Evolutionary conservation across 2,888 invertebrate species (phyloP), one percentile per base, ranked within the genome.

Genomic region (Philereme vetulata): DNA sequence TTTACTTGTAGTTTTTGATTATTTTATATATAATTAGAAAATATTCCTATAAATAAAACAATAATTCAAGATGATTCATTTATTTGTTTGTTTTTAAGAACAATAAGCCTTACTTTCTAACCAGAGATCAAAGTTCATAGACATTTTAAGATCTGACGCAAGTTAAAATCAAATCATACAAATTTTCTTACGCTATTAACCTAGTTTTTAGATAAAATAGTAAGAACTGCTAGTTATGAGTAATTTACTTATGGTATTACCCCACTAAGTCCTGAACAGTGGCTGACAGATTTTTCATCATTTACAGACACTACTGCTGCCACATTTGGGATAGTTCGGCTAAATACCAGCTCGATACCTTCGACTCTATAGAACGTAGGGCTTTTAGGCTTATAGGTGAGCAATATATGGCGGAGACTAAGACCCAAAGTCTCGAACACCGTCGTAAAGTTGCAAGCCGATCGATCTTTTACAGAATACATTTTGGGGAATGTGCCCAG

Each of bases 21-120:
- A 43, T 5, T 43, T 57, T 56, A 34, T 47, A 53, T 51, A 61
- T 51, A 57, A 53, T 38, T 35, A 48, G 6, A 7, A 38, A 49
- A 33, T 21, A 42, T 33, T 34, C 43, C 44, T 62, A 48, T 10
- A 76, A 89, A 85, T 89, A 56, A 91, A 91, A 91, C 77, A 42
- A 78, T 51, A 81, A 74, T 85, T 84, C 74, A 82, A 86, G 85
- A 86, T 90, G 80, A 90, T 85, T 82, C 81, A 84, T 89, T 90
- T 88, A 89, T 88, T 90, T 78, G 85, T 85, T 86, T 82, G 75
- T 85, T 81, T 81, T 80, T 78, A 85, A 89, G 89, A 85, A 86
- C 85, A 82, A 84, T 89, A 90, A 90, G 91, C 90, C 84, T 85
- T 86, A 78, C 76, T 86, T 81, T 81, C 84, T 86, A 86, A 84